Evolutionary conservation across 2,113 vertebrate genomes (phyloP).

Genomic region (Limnothrissa miodon): DNA sequence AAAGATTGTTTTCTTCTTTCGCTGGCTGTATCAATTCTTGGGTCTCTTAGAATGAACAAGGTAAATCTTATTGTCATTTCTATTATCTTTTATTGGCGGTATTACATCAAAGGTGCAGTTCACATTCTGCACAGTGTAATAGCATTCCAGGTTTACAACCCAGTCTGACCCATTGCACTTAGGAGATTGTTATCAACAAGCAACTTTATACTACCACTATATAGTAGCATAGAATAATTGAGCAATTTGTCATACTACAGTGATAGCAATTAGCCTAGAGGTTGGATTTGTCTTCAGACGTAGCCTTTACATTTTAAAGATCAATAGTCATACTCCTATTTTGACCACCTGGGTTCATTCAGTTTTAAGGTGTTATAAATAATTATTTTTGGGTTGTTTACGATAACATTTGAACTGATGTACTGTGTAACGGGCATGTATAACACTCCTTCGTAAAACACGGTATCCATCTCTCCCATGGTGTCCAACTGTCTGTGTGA

Average conservation of each 20-base stretch:
- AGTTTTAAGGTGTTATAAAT: background rate
- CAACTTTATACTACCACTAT: background rate
- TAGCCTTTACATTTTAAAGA: background rate
- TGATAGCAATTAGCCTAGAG: background rate
- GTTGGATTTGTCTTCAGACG: slow-evolving; percentile 13
- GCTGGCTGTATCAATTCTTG: slow-evolving; percentile 55
- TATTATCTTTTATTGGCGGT: slow-evolving; percentile 62
- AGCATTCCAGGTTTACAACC: slow-evolving; percentile 46
- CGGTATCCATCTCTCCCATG: background rate
- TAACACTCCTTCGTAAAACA: background rate
- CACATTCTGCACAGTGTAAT: slow-evolving; percentile 4
- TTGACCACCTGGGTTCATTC: background rate
- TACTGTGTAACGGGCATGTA: background rate
- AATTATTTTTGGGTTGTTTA: background rate
- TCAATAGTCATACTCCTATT: background rate
- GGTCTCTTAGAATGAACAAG: slow-evolving; percentile 58
- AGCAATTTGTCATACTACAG: background rate
- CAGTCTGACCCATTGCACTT: slow-evolving; percentile 21
- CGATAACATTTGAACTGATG: background rate
- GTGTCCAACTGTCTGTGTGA: background rate
- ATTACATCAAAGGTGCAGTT: slow-evolving; percentile 48
- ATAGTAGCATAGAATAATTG: background rate
- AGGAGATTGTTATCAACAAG: slow-evolving; percentile 37
- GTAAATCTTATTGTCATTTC: slow-evolving; percentile 67
- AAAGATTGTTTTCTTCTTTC: slow-evolving; percentile 60